These are phyloP conservation scores for Liparis tanakae DNA, from an alignment of 2,797 vertebrate genomes.

Conservation along the genomic window DNA sequence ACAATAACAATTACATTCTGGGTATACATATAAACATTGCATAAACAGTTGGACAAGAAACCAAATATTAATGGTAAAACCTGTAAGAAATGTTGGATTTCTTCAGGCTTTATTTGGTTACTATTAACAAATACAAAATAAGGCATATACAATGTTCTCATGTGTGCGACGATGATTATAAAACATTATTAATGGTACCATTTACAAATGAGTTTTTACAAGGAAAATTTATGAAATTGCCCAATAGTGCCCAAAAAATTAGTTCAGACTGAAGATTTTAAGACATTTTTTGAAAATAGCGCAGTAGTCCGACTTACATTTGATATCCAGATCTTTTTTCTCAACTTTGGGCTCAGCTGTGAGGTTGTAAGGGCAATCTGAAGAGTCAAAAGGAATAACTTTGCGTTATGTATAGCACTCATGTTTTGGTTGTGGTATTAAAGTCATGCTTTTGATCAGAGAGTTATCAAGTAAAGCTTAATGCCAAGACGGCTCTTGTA, in stretches of 20 bases:
- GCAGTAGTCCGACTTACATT: slow-evolving; percentile 6
- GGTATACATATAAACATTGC: too few relatives aligned
- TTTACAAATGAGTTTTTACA: neutral
- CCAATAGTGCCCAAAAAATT: too few relatives aligned
- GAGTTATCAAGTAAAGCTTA: neutral
- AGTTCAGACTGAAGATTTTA: too few relatives aligned
- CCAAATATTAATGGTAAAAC: too few relatives aligned
- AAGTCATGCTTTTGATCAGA: neutral
- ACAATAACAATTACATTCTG: too few relatives aligned
- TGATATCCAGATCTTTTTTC: accelerated
- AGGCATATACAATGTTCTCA: neutral
- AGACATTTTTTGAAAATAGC: neutral
- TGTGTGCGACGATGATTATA: neutral
- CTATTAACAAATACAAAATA: neutral
- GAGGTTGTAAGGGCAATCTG: slow-evolving; percentile 4
- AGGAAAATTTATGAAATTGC: neutral
- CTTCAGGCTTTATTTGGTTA: neutral
- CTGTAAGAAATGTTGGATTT: neutral
- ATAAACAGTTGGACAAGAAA: too few relatives aligned
- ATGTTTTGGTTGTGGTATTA: neutral
- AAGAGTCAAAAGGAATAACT: neutral
- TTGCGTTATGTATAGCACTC: neutral
- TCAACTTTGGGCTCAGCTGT: accelerated
- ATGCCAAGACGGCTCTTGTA: neutral
- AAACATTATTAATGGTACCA: neutral